Percentiles rank a stretch among this genome's conserved stretches.
Evolutionary conservation across 2,113 vertebrate genomes (phyloP).

Genomic region (Anhinga anhinga): DNA sequence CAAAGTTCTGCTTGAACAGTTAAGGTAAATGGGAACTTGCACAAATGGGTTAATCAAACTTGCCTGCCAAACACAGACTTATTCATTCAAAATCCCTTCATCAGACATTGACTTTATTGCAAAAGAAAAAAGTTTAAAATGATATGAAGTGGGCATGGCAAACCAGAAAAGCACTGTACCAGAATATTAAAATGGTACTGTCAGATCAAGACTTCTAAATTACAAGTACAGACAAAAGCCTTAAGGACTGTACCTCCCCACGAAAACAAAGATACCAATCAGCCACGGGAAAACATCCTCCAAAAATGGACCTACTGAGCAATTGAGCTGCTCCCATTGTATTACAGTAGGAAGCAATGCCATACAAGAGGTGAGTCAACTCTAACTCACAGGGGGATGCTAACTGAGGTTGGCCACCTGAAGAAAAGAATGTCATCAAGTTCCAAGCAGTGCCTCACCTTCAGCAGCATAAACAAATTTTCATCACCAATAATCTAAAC

Average conservation of each 20-base stretch:
- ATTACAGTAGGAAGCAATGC: background rate
- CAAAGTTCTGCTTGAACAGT: constrained; percentile 42
- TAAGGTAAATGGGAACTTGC: constrained; percentile 8
- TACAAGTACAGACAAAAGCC: background rate
- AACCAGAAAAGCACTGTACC: background rate
- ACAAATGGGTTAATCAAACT: constrained; percentile 24
- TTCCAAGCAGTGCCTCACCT: background rate
- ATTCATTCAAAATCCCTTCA: background rate
- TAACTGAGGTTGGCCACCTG: background rate
- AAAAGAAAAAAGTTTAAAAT: background rate
- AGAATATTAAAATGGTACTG: background rate
- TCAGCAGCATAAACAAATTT: background rate
- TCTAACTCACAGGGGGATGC: background rate
- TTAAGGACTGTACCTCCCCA: background rate
- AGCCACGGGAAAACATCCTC: background rate
- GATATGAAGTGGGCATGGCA: background rate
- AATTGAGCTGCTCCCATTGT: background rate
- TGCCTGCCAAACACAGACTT: background rate
- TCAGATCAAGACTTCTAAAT: background rate
- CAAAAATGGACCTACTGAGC: background rate
- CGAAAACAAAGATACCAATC: background rate
- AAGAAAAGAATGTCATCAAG: background rate
- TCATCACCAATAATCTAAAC: background rate
- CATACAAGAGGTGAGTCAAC: background rate
- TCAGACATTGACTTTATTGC: background rate